Conservation (phyloP, 2,888 invertebrate species). For the Latrodectus elegans region DNA sequence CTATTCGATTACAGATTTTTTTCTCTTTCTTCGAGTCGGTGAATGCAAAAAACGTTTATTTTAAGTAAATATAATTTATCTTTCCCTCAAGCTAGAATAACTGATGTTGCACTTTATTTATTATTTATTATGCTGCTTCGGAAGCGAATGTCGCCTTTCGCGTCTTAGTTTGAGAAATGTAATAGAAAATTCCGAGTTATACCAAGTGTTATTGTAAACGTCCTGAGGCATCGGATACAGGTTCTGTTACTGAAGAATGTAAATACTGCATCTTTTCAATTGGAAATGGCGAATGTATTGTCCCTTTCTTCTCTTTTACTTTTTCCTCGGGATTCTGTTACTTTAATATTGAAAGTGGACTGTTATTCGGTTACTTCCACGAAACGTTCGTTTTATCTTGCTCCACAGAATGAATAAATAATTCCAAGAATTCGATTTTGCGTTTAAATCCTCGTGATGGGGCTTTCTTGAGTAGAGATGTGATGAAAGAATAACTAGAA, state of each 20-base stretch:
- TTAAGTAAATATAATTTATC: conserved; percentile 52
- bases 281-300: background rate
- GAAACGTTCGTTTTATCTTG: background rate
- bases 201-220: background rate
- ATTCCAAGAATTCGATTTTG: too few species aligned
- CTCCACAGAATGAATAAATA: background rate
- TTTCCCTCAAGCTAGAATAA: background rate
- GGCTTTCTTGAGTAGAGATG: too few species aligned
- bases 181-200: background rate
- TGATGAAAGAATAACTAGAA: too few species aligned
- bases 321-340: background rate
- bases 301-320: too few species aligned
- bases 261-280: conserved; percentile 18
- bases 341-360: background rate
- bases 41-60: conserved; percentile 26
- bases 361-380: conserved; percentile 11
- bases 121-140: conserved; percentile 24
- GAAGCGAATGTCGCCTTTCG: conserved; percentile 23
- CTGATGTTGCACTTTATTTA: conserved; percentile 36
- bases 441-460: too few species aligned
- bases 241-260: conserved; percentile 19
- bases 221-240: background rate
- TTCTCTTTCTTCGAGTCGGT: too few species aligned
- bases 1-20: too few species aligned
- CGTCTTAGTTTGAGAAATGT: background rate